Conservation (phyloP, 1,140 invertebrate genomes). For the Cydia pomonella region DNA sequence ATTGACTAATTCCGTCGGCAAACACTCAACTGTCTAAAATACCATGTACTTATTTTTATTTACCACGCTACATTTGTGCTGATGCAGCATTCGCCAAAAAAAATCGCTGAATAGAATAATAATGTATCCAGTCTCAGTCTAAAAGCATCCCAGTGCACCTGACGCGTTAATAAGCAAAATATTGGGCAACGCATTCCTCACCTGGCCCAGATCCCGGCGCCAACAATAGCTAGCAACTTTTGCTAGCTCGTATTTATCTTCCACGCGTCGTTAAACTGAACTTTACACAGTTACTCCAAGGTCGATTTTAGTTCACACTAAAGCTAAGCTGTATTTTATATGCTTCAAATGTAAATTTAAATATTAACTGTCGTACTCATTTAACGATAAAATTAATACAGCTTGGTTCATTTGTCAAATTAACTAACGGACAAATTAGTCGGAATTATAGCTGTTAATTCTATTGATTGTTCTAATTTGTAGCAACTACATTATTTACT, state of each 20-base stretch:
- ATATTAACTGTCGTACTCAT: not conserved
- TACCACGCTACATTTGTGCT: no score
- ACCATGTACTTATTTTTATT: no score
- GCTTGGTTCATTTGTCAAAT: not conserved
- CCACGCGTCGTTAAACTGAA: not conserved
- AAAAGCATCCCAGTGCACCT: not conserved
- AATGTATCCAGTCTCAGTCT: not conserved
- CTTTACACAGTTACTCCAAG: not conserved
- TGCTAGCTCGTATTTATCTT: not conserved
- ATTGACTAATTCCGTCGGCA: no score
- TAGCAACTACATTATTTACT: no score
- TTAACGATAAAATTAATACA: not conserved
- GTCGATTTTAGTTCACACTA: not conserved
- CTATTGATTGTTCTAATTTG: no score
- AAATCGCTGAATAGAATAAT: not conserved
- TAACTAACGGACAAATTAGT: no score
- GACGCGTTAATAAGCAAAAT: constrained; percentile 4
- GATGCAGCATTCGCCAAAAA: no score
- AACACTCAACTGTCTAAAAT: no score
- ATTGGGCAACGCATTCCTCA: constrained; percentile 15
- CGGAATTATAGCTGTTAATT: no score
- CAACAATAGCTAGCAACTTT: not conserved
- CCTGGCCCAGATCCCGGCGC: constrained; percentile 15
- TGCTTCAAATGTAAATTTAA: not conserved
- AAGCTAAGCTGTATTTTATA: no score